Percentiles rank a stretch among this genome's conserved stretches.
Conservation (phyloP, 2,797 vertebrate species). For the Iguana delicatissima region DNA sequence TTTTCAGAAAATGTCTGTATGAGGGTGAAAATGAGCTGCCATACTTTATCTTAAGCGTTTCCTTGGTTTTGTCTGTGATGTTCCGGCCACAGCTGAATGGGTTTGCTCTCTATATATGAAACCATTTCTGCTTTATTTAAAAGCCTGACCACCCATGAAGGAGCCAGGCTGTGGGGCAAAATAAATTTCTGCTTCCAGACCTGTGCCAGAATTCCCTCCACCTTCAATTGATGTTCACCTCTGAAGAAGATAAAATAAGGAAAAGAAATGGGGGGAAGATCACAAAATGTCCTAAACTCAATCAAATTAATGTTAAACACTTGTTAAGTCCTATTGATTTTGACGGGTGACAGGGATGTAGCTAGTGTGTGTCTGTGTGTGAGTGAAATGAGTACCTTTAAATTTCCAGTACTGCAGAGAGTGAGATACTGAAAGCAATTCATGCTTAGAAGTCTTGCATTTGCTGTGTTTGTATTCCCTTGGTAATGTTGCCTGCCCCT, state of each 20-base stretch:
- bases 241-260: neutral
- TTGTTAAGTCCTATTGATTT: neutral
- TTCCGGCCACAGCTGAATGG: slow-evolving; percentile 5
- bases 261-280: neutral
- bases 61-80: neutral
- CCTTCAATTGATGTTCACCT: neutral
- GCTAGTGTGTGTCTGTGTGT: too few species aligned
- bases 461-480: too few species aligned
- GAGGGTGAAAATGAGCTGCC: neutral
- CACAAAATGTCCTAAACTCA: neutral
- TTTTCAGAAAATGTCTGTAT: neutral
- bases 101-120: slow-evolving; percentile 5
- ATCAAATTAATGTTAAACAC: neutral
- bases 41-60: slow-evolving; percentile 1
- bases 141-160: slow-evolving; percentile 14
- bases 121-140: slow-evolving; percentile 19
- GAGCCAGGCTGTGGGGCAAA: neutral
- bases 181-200: neutral
- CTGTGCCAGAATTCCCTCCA: neutral
- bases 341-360: neutral
- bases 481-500: too few species aligned
- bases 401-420: too few species aligned
- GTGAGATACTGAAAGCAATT: too few species aligned
- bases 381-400: too few species aligned
- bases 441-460: too few species aligned